phyloP scores from a whole-genome alignment of 2,113 vertebrate species.

The Hyla sarda region DNA sequence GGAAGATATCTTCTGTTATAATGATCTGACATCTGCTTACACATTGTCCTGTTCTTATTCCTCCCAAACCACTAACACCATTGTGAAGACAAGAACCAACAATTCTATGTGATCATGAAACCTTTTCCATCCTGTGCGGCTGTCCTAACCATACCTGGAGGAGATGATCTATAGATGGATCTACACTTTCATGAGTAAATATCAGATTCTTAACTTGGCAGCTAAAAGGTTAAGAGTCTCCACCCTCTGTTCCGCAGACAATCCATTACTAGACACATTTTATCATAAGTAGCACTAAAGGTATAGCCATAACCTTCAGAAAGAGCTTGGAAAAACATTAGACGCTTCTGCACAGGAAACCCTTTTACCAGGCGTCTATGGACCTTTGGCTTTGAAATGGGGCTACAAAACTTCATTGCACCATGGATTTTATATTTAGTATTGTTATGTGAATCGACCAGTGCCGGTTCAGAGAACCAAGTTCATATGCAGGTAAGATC shows the following conservation, averaged over 20 bases:
- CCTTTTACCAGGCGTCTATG: background rate
- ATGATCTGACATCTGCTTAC: conserved; percentile 57
- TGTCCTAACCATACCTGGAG: conserved; percentile 16
- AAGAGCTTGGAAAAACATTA: conserved; percentile 7
- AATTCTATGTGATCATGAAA: background rate
- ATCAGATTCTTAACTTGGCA: conserved; percentile 33
- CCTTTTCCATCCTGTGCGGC: background rate
- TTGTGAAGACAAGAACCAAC: background rate
- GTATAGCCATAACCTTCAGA: conserved; percentile 26
- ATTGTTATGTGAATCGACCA: background rate
- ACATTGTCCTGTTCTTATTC: conserved; percentile 34
- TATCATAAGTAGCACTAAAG: conserved; percentile 16
- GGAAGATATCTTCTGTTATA: conserved; percentile 50
- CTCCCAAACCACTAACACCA: background rate
- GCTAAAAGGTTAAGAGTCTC: conserved; percentile 35
- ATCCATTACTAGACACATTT: conserved; percentile 24
- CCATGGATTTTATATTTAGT: background rate
- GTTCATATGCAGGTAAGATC: conserved; percentile 24
- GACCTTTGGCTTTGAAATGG: conserved; percentile 40
- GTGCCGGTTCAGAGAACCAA: background rate
- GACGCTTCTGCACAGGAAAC: background rate
- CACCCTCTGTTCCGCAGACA: conserved; percentile 30
- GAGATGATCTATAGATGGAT: background rate
- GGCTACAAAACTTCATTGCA: background rate
- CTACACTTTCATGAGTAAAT: background rate